These are phyloP conservation scores for Pangasius mekongensis DNA, from an alignment of 2,797 vertebrate species.

Conservation along the genomic window DNA sequence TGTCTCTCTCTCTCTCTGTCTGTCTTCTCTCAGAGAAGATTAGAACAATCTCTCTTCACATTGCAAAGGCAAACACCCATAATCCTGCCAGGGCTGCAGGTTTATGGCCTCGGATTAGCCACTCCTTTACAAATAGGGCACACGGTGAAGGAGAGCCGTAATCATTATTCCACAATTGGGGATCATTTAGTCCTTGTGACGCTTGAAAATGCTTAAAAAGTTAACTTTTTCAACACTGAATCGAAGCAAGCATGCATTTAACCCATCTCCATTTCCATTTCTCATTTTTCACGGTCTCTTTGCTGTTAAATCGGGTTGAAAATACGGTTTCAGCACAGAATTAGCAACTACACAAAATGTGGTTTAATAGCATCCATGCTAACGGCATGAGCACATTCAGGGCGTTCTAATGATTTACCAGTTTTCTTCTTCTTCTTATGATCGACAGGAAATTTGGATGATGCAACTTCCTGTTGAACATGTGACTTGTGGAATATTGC, in stretches of 20 bases:
- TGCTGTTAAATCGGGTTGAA: neutral
- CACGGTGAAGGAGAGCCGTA: conserved; percentile 4
- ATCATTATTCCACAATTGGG: conserved; percentile 33
- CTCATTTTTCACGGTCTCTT: neutral
- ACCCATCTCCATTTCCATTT: too few relatives aligned
- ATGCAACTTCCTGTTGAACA: neutral
- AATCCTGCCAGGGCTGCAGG: conserved; percentile 74
- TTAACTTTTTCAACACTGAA: neutral
- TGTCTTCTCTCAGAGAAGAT: conserved; percentile 73
- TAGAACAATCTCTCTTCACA: conserved; percentile 75
- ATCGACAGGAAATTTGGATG: neutral
- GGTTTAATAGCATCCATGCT: neutral
- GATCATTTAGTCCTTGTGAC: neutral
- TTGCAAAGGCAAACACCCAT: conserved; percentile 80
- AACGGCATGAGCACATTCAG: neutral
- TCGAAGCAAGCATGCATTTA: neutral
- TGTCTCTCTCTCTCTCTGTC: neutral
- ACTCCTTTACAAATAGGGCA: conserved; percentile 72
- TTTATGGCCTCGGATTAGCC: conserved; percentile 77
- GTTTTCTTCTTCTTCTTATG: neutral
- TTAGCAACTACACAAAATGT: neutral
- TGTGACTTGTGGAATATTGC: neutral
- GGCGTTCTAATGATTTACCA: neutral
- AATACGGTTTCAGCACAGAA: neutral
- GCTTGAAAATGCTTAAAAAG: neutral